These are phyloP conservation scores for Narcine bancroftii DNA, from an alignment of 2,113 vertebrate genomes.

Conservation along the genomic window DNA sequence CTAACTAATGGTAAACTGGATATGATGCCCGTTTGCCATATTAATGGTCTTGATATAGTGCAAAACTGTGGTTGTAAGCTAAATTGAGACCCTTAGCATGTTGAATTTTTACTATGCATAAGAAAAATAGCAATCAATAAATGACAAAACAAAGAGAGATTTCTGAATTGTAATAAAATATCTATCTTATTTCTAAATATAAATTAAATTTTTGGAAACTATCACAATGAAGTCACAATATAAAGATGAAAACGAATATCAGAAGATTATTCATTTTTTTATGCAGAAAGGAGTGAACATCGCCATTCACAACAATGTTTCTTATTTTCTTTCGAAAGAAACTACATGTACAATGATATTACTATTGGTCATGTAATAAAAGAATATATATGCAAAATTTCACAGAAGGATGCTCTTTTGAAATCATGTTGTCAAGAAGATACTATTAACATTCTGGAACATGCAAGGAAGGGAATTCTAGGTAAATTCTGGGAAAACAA, in stretches of 20 bases:
- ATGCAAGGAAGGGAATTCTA: not conserved
- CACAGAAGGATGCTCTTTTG: not conserved
- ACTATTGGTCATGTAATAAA: not conserved
- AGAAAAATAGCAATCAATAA: not conserved
- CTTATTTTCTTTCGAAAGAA: constrained; percentile 54
- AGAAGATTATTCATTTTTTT: constrained; percentile 61
- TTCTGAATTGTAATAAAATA: not conserved
- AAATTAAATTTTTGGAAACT: constrained; percentile 52
- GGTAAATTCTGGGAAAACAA: not conserved
- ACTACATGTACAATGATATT: not conserved
- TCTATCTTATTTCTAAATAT: constrained; percentile 41
- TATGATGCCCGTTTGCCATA: not conserved
- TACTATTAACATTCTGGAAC: not conserved
- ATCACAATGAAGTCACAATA: constrained; percentile 44
- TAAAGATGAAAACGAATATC: constrained; percentile 49
- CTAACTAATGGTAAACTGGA: not conserved
- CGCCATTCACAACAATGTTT: constrained; percentile 62
- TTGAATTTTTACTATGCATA: not conserved
- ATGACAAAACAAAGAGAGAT: not conserved
- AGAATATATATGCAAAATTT: not conserved
- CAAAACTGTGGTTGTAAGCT: not conserved
- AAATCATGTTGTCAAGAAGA: not conserved
- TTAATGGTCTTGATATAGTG: not conserved
- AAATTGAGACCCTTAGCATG: not conserved
- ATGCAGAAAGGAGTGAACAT: constrained; percentile 56